Conservation (phyloP, 2,888 invertebrate genomes). For the Yponomeuta malinellus region DNA sequence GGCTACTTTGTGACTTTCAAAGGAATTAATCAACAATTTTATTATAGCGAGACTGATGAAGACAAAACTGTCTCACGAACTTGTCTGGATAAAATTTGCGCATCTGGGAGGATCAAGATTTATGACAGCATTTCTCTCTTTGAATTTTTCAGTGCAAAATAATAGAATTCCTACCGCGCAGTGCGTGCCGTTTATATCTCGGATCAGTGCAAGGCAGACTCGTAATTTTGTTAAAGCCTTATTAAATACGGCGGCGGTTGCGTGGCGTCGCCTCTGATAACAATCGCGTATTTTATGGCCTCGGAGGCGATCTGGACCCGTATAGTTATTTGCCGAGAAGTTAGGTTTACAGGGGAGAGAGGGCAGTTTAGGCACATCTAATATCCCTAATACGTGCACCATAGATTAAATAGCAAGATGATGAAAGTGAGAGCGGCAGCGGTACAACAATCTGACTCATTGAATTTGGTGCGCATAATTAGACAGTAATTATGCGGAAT, state of each 20-base stretch:
- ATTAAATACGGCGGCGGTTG: constrained; percentile 6
- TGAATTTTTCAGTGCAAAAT: background rate
- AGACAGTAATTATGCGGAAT: too few species aligned
- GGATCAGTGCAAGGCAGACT: background rate
- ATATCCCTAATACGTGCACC: too few species aligned
- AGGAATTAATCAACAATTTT: too few species aligned
- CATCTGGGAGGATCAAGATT: background rate
- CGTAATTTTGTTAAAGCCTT: constrained; percentile 10
- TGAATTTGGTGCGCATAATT: too few species aligned
- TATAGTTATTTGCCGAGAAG: background rate
- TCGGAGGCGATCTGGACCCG: constrained; percentile 4
- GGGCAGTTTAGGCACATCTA: too few species aligned
- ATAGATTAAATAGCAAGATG: too few species aligned
- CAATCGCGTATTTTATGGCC: constrained; percentile 14
- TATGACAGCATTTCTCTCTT: background rate
- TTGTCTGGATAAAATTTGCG: too few species aligned
- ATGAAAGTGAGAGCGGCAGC: too few species aligned
- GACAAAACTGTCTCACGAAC: background rate
- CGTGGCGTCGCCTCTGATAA: constrained; percentile 14
- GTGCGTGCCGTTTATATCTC: constrained; percentile 4
- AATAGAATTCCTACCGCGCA: background rate
- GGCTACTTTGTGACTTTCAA: too few species aligned
- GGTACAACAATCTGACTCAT: too few species aligned
- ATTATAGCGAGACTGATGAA: background rate
- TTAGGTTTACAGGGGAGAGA: background rate